These are phyloP conservation scores for Panagrolaimus sp. DNA, from an alignment of 1,140 invertebrate species.

Conservation along the genomic window DNA sequence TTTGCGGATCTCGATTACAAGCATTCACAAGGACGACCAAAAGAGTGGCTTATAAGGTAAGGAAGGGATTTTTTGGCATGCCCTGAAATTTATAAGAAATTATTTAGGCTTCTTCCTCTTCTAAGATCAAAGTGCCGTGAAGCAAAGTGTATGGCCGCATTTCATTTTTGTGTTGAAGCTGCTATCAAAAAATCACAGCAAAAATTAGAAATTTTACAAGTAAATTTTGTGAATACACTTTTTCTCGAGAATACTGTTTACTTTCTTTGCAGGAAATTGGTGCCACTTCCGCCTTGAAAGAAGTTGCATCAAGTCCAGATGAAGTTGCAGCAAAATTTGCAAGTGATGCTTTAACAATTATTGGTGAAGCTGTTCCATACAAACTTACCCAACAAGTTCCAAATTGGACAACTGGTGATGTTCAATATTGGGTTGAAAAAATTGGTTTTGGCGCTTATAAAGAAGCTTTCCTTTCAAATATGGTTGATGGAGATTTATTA, in stretches of 20 bases:
- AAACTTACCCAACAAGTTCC: slow-evolving; percentile 82
- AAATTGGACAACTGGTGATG: slow-evolving; percentile 90
- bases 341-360: slow-evolving; percentile 83
- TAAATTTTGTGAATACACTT: slow-evolving; percentile 19
- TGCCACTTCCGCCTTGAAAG: slow-evolving; percentile 87
- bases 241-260: slow-evolving; percentile 15
- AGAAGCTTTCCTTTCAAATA: slow-evolving; percentile 76
- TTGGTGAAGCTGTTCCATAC: slow-evolving; percentile 92
- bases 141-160: slow-evolving; percentile 89
- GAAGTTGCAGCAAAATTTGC: slow-evolving; percentile 94
- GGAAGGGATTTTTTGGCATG: too few species aligned
- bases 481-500: slow-evolving; percentile 94
- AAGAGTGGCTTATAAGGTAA: slow-evolving; percentile 71
- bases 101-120: slow-evolving; percentile 74
- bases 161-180: slow-evolving; percentile 99
- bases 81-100: too few species aligned
- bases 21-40: slow-evolving; percentile 89
- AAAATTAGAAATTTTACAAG: slow-evolving; percentile 70
- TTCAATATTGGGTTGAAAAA: slow-evolving; percentile 92
- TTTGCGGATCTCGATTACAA: slow-evolving; percentile 82
- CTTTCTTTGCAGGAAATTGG: slow-evolving; percentile 82
- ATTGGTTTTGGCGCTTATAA: slow-evolving; percentile 84
- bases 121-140: slow-evolving; percentile 88
- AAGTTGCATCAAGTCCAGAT: slow-evolving; percentile 92
- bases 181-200: slow-evolving; percentile 93